Evolutionary conservation across 2,888 invertebrate genomes (phyloP), one percentile per base, ranked within the genome.

Genomic region (Phengaris arion): DNA sequence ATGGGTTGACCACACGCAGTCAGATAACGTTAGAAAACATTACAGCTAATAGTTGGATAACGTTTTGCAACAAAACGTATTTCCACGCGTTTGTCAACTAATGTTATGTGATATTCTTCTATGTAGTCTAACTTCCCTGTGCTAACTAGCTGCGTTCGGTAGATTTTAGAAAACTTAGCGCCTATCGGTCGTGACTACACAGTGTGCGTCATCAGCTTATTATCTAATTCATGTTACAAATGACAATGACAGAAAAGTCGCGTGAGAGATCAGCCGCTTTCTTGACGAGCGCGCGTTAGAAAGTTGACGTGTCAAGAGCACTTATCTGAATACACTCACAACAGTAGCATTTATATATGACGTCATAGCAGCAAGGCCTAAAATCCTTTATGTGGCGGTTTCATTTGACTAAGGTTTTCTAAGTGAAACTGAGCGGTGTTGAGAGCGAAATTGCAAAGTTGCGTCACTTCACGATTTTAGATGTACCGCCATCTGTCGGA

Each of bases 211-310:
- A 59, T 59, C 55, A 55, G n/a, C n/a, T n/a, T 55, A 55, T 55
- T 55, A 55, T 55, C 55, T 55, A 55, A 64, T 64, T 35, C 64
- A 64, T 64, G 10, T 64, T 48, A 69, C 68, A 48, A 69, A 69
- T 54, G 52, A 35, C 72, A 15, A 72, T 52, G 52, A 72, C 54
- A 78, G 55, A 73, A 75, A 76, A 74, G 73, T 59, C 52, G 76
- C 77, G 83, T 85, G 84, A 79, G 78, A 81, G 81, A 80, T 78
- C 79, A 83, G 77, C 82, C 82, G 80, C 83, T 86, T 85, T 85
- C 85, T 80, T 82, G 78, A 68, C 77, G 77, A 81, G 82, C 79
- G 81, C 80, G 81, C 80, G 80, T 79, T 84, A 85, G 87, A 88
- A 86, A 88, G 86, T 83, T 79, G 80, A 78, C 79, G 78, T 81